Base-by-base conservation (phyloP, 2,797 vertebrate genomes). In the Anableps anableps region DNA sequence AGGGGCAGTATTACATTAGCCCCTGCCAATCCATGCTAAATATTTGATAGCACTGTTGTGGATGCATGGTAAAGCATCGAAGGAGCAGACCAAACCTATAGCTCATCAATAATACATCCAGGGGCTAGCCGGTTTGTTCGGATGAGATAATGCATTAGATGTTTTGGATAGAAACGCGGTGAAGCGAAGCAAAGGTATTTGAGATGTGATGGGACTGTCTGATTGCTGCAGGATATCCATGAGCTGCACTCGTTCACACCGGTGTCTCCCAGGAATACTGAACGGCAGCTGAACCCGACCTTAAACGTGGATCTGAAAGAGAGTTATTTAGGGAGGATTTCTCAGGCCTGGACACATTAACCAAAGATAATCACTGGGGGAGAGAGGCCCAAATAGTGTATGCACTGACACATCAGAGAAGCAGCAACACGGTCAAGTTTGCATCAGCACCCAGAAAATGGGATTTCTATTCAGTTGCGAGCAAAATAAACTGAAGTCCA, bases 21-120 rank as follows among this genome's bases (percentile, higher is more conserved):
- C 72, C 80, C 86, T 89, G 92, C 89, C 89, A 29, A 47, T 74
- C 71, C 45, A 60, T 83, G 89, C 79, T 95, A 83, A 94, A 95
- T 95, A 94, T 94, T 95, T 94, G 85, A 95, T 94, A 83, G 72
- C 29, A 8, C 76, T 41, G 73, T 78, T 82, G 86, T 85, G 82
- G 86, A 85, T 72, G 85, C 83, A 84, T 45, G 9, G 85, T 71
- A 77, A 83, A 82, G 88, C 85, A 74, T 74, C 45, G 2, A 41
- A 66, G 80, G 83, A 88, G 87, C 86, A 85, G 82, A 92, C 89
- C 85, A 60, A 91, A 93, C 86, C 70, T 93, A 94, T 83, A 91
- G 88, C 89, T 89, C 86, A 90, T 95, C 86, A 88, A 94, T 95
- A 94, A 92, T 88, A 77, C 72, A 94, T 83, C 72, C 72, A 9